Evolutionary conservation across 2,888 invertebrate species (phyloP), one percentile per base, ranked within the genome.

Genomic region (Trissoscelio sp.): DNA sequence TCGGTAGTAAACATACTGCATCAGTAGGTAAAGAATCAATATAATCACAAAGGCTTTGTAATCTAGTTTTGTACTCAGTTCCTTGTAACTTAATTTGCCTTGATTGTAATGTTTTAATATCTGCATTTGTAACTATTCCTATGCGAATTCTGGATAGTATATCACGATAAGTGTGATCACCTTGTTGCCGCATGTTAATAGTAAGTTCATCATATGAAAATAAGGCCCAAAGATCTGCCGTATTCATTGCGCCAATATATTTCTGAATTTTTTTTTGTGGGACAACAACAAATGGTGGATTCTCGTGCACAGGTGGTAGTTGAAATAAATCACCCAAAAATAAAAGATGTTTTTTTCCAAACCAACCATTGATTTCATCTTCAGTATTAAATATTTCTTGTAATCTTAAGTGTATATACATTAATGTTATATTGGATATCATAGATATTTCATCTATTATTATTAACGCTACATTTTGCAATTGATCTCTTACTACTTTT

Each of bases 241-340:
- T 74, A 64, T 80, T 81, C 6, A 86, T 72, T 14, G 85, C 81
- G 14, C 85, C 85, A 46, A 87, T 34, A 22, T 81, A 83, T 67
- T 88, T 87, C 20, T 83, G 24, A 69, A 78, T 73, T 83, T 86
- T 82, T 28, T 72, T 16, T 55, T 77, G 39, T 6, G 82, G 58
- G 24, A 88, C 70, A 66, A 81, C 78, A 39, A 82, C 69, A 70
- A 80, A 85, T 84, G 22, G 84, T 5, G 87, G 85, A 51, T 84
- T 70, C 83, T 87, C 85, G 46, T 83, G 83, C 6, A 88, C 86
- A 2, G 88, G 87, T 2, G 86, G 88, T 31, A 88, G 84, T 62
- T 88, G 88, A 37, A 89, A 81, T 20, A 88, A 84, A 83, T 89
- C 88, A 7, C 88, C 87, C 58, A 88, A 85, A 1, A 88, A 48